phyloP scores from a whole-genome alignment of 2,113 vertebrate genomes.

The Chaetops frenatus region DNA sequence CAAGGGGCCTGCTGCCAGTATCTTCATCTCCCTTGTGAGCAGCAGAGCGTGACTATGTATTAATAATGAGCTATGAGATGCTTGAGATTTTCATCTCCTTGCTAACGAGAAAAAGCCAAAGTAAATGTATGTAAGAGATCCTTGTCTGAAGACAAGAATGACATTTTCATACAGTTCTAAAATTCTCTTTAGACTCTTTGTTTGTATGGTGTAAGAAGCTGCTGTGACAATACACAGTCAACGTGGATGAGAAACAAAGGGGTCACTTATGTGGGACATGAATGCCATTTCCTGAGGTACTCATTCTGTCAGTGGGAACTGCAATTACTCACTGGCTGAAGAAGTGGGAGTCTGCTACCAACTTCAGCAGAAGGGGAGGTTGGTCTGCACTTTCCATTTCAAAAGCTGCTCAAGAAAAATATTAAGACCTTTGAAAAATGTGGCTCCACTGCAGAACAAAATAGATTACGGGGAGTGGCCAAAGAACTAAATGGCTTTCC shows the following conservation, averaged over 20 bases:
- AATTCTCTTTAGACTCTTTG: not conserved
- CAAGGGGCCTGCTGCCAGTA: not conserved
- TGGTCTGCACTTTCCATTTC: not conserved
- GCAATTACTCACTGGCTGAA: not conserved
- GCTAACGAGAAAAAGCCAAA: not conserved
- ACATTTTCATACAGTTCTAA: not conserved
- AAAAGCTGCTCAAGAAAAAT: not conserved
- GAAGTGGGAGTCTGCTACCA: not conserved
- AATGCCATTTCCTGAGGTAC: not conserved
- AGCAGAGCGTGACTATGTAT: not conserved
- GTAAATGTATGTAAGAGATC: not conserved
- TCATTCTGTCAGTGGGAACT: not conserved
- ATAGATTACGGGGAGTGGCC: not conserved
- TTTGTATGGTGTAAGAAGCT: not conserved
- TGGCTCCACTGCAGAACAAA: not conserved
- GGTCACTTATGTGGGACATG: not conserved
- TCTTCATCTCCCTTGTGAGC: not conserved
- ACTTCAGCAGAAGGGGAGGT: not conserved
- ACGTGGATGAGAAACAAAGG: not conserved
- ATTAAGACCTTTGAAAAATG: not conserved
- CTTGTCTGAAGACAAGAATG: not conserved
- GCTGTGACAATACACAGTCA: not conserved
- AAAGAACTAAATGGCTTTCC: not conserved
- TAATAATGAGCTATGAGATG: slow-evolving; percentile 25
- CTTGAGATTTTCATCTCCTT: not conserved